Conservation (phyloP, 2,888 invertebrate species). For the Patella ulyssiponensis region DNA sequence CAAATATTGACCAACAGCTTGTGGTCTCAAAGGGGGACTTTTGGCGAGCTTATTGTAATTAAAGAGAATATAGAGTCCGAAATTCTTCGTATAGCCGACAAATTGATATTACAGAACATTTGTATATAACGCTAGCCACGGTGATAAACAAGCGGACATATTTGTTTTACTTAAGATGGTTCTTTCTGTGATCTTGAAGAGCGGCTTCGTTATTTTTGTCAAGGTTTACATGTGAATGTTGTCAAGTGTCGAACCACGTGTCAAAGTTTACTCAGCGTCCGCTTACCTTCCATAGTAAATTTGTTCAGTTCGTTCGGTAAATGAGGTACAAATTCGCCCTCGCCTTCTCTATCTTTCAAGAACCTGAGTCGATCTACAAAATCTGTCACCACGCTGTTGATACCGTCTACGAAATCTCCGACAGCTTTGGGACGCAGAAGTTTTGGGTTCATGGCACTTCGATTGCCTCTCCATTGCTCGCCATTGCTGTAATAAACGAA, state of each 20-base stretch:
- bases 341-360: constrained; percentile 68
- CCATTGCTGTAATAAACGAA: constrained; percentile 55
- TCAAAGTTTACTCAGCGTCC: constrained; percentile 1
- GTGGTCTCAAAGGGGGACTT: too few relatives aligned
- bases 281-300: constrained; percentile 70
- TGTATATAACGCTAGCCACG: too few relatives aligned
- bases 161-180: too few relatives aligned
- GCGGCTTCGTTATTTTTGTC: too few relatives aligned
- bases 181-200: too few relatives aligned
- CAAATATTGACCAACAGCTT: too few relatives aligned
- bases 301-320: constrained; percentile 65
- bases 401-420: constrained; percentile 48
- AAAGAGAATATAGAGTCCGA: too few relatives aligned
- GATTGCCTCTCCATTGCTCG: constrained; percentile 64
- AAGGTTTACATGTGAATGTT: background rate
- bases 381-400: constrained; percentile 59
- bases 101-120: too few relatives aligned
- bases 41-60: too few relatives aligned
- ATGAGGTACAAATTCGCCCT: constrained; percentile 73
- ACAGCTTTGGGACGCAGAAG: constrained; percentile 59
- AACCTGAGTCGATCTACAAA: constrained; percentile 55
- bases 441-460: constrained; percentile 56
- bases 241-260: constrained; percentile 1
- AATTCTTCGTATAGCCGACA: too few relatives aligned
- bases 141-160: too few relatives aligned